Evolutionary conservation across 2,888 invertebrate species (phyloP).

Genomic region (Ramazzottius varieornatus): DNA sequence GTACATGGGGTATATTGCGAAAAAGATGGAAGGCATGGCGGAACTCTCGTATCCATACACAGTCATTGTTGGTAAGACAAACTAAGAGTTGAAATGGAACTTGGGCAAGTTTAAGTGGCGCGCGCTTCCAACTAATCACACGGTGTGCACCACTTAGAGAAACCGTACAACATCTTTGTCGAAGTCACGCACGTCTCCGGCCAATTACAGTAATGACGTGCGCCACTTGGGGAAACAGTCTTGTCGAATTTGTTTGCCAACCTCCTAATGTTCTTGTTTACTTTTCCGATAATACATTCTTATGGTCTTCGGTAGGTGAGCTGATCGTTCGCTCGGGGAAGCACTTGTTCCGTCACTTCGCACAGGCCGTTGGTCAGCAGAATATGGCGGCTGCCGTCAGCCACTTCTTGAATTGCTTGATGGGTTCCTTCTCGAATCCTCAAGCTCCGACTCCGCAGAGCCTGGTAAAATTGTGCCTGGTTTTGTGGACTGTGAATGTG

Average conservation of each 20-base stretch:
- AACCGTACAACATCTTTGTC: too few species aligned
- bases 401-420: constrained; percentile 81
- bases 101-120: too few species aligned
- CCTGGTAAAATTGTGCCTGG: not conserved
- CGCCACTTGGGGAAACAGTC: too few species aligned
- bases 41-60: not conserved
- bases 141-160: too few species aligned
- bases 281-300: too few species aligned
- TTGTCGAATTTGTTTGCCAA: too few species aligned
- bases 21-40: constrained; percentile 31
- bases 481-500: not conserved
- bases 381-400: constrained; percentile 64
- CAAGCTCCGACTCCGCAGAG: constrained; percentile 29
- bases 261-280: too few species aligned
- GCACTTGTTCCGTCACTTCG: constrained; percentile 66
- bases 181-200: too few species aligned
- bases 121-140: too few species aligned
- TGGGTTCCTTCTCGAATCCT: constrained; percentile 46
- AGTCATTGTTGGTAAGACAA: not conserved
- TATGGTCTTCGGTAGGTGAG: too few species aligned
- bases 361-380: constrained; percentile 73
- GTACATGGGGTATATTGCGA: constrained; percentile 73
- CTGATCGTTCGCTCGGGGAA: constrained; percentile 65
- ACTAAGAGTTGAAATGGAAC: too few species aligned
- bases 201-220: too few species aligned